Evolutionary conservation across 2,797 vertebrate genomes (phyloP).

Genomic region (Craterocephalus amniculus): DNA sequence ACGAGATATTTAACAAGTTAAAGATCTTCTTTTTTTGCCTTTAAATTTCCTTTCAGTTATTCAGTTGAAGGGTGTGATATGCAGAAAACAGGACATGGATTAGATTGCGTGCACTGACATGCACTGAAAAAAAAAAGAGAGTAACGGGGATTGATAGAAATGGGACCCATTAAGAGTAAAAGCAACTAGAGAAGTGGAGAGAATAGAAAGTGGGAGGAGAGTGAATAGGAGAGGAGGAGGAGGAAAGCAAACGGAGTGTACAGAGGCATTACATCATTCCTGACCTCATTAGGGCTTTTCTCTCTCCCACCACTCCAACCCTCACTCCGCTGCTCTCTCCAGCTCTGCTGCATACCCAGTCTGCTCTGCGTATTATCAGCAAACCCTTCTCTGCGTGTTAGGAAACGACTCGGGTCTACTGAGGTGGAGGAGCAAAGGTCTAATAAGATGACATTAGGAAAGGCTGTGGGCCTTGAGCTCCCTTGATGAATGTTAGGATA

Average conservation of each 20-base stretch:
- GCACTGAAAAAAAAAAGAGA: conserved; percentile 44
- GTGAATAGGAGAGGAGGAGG: conserved; percentile 68
- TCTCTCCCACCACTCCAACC: conserved; percentile 54
- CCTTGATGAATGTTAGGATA: conserved; percentile 11
- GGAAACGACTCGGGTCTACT: conserved; percentile 11
- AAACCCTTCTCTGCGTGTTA: conserved; percentile 1
- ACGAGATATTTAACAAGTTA: conserved; percentile 26
- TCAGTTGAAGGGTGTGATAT: conserved; percentile 4
- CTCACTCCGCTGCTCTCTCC: conserved; percentile 53
- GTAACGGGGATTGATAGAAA: conserved; percentile 69
- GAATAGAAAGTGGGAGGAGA: conserved; percentile 75
- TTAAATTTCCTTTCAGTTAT: neutral
- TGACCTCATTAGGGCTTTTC: conserved; percentile 85
- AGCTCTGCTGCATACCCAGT: conserved; percentile 62
- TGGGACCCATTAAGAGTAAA: conserved; percentile 76
- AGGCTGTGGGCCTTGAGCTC: conserved; percentile 13
- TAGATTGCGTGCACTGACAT: conserved; percentile 38
- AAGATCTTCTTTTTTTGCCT: neutral
- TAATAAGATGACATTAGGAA: neutral
- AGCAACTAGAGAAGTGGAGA: conserved; percentile 71
- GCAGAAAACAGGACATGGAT: conserved; percentile 21
- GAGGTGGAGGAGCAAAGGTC: conserved; percentile 4
- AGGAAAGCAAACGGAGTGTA: conserved; percentile 72
- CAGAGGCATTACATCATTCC: conserved; percentile 83
- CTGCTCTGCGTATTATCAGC: conserved; percentile 17